Conservation (phyloP, 2,113 vertebrate species). For the Oryzias celebensis region DNA sequence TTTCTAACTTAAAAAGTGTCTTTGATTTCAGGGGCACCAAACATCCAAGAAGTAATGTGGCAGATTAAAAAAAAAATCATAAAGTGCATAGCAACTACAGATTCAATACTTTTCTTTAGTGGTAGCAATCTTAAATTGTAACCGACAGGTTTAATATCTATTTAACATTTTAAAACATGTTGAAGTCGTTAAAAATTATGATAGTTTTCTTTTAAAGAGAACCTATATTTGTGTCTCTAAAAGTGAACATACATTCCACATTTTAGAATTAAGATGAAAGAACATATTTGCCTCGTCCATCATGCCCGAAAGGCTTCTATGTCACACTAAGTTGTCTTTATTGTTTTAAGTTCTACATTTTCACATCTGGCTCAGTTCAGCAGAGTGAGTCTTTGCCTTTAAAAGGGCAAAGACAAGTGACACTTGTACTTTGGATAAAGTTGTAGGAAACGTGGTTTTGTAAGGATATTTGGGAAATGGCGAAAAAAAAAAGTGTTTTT, state of each 20-base stretch:
- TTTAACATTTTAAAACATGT: too few relatives aligned
- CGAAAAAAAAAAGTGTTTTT: conserved; percentile 15
- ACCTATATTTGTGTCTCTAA: conserved; percentile 6
- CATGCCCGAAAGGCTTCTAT: conserved; percentile 47
- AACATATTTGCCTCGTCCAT: conserved; percentile 21
- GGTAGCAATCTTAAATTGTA: too few relatives aligned
- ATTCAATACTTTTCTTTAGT: too few relatives aligned
- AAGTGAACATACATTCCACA: conserved; percentile 35
- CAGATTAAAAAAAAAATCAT: too few relatives aligned
- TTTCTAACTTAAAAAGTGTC: too few relatives aligned
- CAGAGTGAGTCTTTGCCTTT: conserved; percentile 34
- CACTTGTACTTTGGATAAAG: conserved; percentile 30
- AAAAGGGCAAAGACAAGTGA: conserved; percentile 55
- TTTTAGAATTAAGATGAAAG: conserved; percentile 15
- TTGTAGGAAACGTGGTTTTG: conserved; percentile 51
- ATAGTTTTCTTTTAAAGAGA: neutral
- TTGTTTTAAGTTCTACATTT: conserved; percentile 68
- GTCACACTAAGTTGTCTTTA: conserved; percentile 49
- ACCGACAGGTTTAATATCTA: too few relatives aligned
- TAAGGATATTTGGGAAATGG: conserved; percentile 40
- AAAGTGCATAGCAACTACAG: too few relatives aligned
- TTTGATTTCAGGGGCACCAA: too few relatives aligned
- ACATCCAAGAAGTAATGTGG: too few relatives aligned
- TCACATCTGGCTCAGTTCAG: conserved; percentile 42
- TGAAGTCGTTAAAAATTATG: too few relatives aligned